phyloP scores from a whole-genome alignment of 1,140 invertebrate species.

The Caenorhabditis inopinata region DNA sequence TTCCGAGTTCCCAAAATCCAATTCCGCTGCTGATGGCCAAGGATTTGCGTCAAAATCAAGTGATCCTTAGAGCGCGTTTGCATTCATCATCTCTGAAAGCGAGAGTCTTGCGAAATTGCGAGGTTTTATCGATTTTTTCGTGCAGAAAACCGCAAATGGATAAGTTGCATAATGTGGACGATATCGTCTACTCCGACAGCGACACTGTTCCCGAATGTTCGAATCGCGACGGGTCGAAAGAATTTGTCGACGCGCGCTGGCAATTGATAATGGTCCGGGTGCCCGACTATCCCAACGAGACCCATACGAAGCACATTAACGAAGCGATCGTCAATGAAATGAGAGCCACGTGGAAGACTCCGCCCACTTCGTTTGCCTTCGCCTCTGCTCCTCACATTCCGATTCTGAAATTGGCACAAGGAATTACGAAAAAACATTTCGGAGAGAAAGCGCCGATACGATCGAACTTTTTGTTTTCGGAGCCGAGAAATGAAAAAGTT shows the following conservation, averaged over 20 bases:
- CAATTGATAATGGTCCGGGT: background rate
- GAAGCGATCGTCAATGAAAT: background rate
- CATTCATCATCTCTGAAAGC: too few relatives aligned
- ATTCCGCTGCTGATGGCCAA: too few relatives aligned
- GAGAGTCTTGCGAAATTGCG: too few relatives aligned
- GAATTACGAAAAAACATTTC: conserved; percentile 3
- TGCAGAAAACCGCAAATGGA: background rate
- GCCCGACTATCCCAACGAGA: background rate
- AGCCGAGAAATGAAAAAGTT: conserved; percentile 3
- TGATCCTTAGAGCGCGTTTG: too few relatives aligned
- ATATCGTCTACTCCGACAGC: background rate
- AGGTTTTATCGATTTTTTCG: too few relatives aligned
- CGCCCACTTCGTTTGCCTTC: conserved; percentile 5
- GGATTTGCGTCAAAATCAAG: too few relatives aligned
- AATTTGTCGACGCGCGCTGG: background rate
- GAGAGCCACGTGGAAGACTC: conserved; percentile 18
- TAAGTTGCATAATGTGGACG: background rate
- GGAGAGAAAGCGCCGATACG: background rate
- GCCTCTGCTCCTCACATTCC: background rate
- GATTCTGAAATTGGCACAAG: background rate
- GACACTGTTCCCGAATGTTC: background rate
- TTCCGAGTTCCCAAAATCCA: too few relatives aligned
- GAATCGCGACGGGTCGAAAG: conserved; percentile 4
- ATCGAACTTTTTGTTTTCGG: background rate
- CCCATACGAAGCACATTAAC: background rate